Evolutionary conservation across 2,888 invertebrate genomes (phyloP), one percentile per base, ranked within the genome.

Genomic region (Cephus sareptanus): DNA sequence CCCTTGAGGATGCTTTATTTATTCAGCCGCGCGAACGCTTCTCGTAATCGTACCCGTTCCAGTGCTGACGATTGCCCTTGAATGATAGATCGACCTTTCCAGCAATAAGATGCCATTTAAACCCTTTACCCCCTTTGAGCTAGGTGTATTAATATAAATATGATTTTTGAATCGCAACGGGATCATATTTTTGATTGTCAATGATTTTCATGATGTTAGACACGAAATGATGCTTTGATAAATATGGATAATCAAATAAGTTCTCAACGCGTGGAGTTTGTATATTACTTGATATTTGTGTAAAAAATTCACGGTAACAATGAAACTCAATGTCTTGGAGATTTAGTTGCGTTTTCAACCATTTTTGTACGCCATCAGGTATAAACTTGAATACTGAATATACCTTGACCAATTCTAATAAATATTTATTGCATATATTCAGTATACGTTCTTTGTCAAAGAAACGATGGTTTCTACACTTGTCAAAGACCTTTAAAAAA

Each of bases 401-500:
- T 73, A 77, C 34, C 69, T 75, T 33, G 6, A 40, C 15, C 1
- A 73, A n/a, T 34, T 34, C 30, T 76, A 71, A 68, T 35, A 83
- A 75, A 34, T 79, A 80, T 33, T 69, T 56, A 30, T 69, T 34
- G 69, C 83, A 85, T 33, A 83, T 69, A 75, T 80, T 77, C 33
- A 81, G 78, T 80, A 89, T 85, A 68, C 81, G 80, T n/a, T 89
- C 78, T 0, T 90, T 88, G 71, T 90, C 90, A 68, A 87, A 90
- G 34, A 82, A 84, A 68, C 89, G 89, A 78, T 88, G 88, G 79
- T 89, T 90, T 76, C 83, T 85, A 74, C 89, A 89, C 69, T 89
- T 90, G 77, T 89, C 88, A 76, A 90, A 90, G 2, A 90, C 89
- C 90, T 90, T 90, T 75, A 11, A 81, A 81, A 71, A 79, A 40